Evolutionary conservation across 92 coral and sea anemone species (phyloP).

Genomic region (Palythoa grandis): DNA sequence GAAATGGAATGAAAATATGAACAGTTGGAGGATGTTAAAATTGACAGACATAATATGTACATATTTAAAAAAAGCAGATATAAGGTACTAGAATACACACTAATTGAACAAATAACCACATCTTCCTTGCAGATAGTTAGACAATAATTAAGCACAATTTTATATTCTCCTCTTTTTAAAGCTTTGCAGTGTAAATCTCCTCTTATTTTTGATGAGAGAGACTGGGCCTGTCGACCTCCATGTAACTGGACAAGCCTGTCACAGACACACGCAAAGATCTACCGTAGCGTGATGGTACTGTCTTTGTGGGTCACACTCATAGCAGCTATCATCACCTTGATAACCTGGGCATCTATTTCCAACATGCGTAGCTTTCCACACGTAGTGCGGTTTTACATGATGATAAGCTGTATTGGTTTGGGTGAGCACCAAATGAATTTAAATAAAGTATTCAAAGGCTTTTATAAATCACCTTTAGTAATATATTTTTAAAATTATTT

Average conservation of each 20-base stretch:
- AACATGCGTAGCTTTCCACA: slow-evolving; percentile 92
- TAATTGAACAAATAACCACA: neutral
- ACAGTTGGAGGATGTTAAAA: too few species aligned
- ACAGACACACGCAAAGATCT: slow-evolving; percentile 52
- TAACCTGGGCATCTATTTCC: slow-evolving; percentile 80
- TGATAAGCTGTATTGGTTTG: slow-evolving; percentile 77
- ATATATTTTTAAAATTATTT: too few species aligned
- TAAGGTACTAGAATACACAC: neutral
- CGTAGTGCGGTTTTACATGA: slow-evolving; percentile 83
- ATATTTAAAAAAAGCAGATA: too few species aligned
- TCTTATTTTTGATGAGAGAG: slow-evolving; percentile 68
- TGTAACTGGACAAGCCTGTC: slow-evolving; percentile 91
- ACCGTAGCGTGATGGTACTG: slow-evolving; percentile 72
- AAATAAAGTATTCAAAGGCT: neutral
- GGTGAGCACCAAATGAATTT: slow-evolving; percentile 57
- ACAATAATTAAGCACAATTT: neutral
- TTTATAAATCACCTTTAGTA: neutral
- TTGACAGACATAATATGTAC: too few species aligned
- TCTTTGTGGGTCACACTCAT: slow-evolving; percentile 86
- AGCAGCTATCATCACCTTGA: slow-evolving; percentile 70
- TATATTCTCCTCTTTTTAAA: neutral
- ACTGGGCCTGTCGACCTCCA: slow-evolving; percentile 75
- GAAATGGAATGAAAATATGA: too few species aligned
- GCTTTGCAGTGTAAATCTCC: slow-evolving; percentile 67
- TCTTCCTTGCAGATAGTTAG: too few species aligned